Conservation (phyloP, 1,140 invertebrate genomes). For the Fopius arisanus region DNA sequence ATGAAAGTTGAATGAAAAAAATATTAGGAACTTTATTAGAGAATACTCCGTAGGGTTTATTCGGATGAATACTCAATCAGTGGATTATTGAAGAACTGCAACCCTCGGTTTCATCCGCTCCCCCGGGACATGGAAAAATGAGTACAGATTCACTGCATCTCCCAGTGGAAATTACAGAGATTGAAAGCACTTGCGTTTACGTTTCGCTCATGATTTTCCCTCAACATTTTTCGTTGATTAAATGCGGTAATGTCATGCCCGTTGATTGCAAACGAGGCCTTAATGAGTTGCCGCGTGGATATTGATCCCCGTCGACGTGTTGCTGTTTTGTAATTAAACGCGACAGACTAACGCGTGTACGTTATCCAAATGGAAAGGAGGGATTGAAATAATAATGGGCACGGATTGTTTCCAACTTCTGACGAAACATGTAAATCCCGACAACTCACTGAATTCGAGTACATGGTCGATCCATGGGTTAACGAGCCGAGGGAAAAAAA, state of each 20-base stretch:
- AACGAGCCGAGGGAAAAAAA: not conserved
- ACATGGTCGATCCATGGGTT: not conserved
- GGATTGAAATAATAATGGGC: conserved; percentile 40
- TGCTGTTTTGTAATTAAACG: not conserved
- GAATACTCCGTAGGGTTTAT: not conserved
- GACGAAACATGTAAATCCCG: conserved; percentile 17
- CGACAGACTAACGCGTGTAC: not conserved
- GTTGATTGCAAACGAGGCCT: not conserved
- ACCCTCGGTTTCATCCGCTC: not conserved
- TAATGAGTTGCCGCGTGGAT: conserved; percentile 2
- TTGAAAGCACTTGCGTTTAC: not conserved
- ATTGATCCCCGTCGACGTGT: conserved; percentile 8
- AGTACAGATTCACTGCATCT: not conserved
- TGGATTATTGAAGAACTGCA: not conserved
- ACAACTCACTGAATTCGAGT: conserved; percentile 32
- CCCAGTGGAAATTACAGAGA: not conserved
- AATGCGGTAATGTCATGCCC: not conserved
- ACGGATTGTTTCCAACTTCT: conserved; percentile 28
- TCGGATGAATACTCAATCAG: not conserved
- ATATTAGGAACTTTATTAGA: not conserved
- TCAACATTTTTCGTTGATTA: not conserved
- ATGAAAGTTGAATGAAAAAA: too few species aligned
- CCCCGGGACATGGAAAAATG: not conserved
- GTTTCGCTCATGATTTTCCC: not conserved
- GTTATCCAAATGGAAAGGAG: not conserved